Evolutionary conservation across 2,797 vertebrate species (phyloP), one percentile per base, ranked within the genome.

Genomic region (Cryptoprocta ferox): DNA sequence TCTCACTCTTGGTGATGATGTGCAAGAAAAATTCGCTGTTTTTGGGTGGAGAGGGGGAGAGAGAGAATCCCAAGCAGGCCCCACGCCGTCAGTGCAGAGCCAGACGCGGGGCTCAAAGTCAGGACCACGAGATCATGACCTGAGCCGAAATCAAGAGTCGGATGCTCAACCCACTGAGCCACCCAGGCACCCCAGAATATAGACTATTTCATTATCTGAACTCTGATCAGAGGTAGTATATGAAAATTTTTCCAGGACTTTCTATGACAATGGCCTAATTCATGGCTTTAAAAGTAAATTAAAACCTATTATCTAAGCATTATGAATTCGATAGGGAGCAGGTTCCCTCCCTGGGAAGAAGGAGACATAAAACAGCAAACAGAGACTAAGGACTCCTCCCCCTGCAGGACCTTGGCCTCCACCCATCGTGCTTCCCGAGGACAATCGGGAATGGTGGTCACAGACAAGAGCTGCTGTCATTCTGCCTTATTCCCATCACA

Each of bases 231-330:
- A 89, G n/a, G 7, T 61, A 59, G 1, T 35, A 26, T 1, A n/a
- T 26, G 45, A 42, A 84, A 76, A 71, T 70, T 73, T 91, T 75
- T 30, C 21, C 32, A 65, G 56, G 73, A 32, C 15, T 32, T 82
- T 42, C 19, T 21, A 14, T 18, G 59, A 66, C 48, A 45, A 45
- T 24, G 73, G 65, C 48, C 80, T 35, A 73, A 0, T 37, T 50
- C 6, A 0, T 28, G 32, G 73, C 19, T 96, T 94, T 86, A 48
- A 96, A 81, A 71, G 21, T 50, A 92, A 82, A 65, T 32, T 66
- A 45, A 59, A 65, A 24, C 35, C 11, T 63, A 13, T 12, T 26
- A 30, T 30, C n/a, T 66, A n/a, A 66, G 42, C 32, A 68, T 86
- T 26, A 61, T 4, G 81, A 66, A 28, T 82, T 56, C 53, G 2